Percentiles rank a stretch among this genome's conserved stretches.
Conservation (phyloP, 1,140 invertebrate genomes). For the Dendrolimus punctatus region DNA sequence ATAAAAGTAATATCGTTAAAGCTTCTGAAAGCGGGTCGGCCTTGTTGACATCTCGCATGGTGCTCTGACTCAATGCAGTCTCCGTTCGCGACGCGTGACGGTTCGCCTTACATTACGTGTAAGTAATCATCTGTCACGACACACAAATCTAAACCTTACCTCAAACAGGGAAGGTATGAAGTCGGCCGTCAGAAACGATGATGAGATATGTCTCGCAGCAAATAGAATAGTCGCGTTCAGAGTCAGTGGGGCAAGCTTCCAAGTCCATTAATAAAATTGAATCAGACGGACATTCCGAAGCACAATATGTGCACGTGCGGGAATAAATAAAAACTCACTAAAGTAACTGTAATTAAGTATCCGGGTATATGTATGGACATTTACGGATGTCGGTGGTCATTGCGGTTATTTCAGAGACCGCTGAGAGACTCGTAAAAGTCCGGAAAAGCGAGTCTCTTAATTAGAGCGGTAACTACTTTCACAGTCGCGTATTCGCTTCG, state of each 20-base stretch:
- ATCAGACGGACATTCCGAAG: constrained; percentile 64
- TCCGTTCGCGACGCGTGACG: constrained; percentile 19
- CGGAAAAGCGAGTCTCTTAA: constrained; percentile 19
- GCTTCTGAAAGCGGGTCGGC: constrained; percentile 37
- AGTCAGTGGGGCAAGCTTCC: constrained; percentile 68
- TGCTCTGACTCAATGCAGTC: constrained; percentile 58
- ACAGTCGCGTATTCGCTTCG: constrained; percentile 5
- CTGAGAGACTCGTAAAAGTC: constrained; percentile 19
- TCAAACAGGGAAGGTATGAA: constrained; percentile 25
- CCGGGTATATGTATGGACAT: too few species aligned
- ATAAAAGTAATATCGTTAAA: constrained; percentile 55
- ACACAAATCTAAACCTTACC: constrained; percentile 30
- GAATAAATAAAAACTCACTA: constrained; percentile 37
- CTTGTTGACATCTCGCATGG: constrained; percentile 53
- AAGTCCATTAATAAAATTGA: constrained; percentile 71
- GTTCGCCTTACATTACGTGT: constrained; percentile 25
- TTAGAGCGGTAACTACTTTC: constrained; percentile 19
- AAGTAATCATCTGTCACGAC: constrained; percentile 16
- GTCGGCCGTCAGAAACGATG: constrained; percentile 16
- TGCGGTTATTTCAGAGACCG: constrained; percentile 1
- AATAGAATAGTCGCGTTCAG: constrained; percentile 58
- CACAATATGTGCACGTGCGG: constrained; percentile 60
- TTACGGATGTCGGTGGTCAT: constrained; percentile 1
- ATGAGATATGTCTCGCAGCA: constrained; percentile 50
- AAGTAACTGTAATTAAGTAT: neutral